Percentiles rank a stretch among this genome's conserved stretches.
Conservation (phyloP, 2,113 vertebrate genomes). For the Lophura nycthemera region DNA sequence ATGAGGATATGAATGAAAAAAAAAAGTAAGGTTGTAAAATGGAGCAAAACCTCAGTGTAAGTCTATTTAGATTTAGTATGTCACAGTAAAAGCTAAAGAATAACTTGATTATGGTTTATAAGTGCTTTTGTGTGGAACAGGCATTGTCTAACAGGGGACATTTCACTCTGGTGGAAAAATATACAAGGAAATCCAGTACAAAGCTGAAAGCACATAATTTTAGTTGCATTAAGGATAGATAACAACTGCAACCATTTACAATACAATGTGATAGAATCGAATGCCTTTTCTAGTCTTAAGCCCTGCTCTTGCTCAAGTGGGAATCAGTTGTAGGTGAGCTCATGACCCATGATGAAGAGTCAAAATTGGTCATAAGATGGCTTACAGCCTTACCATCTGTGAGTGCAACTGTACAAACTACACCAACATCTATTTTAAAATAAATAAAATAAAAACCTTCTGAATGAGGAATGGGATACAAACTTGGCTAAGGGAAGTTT, state of each 20-base stretch:
- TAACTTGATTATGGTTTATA: conserved; percentile 45
- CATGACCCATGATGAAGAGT: neutral
- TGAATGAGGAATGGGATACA: neutral
- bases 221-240: neutral
- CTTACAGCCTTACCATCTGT: neutral
- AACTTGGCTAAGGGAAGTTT: neutral
- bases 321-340: neutral
- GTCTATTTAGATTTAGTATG: conserved; percentile 22
- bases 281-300: neutral
- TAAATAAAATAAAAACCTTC: neutral
- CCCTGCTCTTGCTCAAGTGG: neutral
- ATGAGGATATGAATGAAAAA: neutral
- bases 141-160: neutral
- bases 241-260: neutral
- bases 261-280: neutral
- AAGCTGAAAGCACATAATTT: neutral
- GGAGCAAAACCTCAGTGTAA: neutral
- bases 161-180: conserved; percentile 1
- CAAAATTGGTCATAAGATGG: neutral
- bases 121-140: conserved; percentile 26
- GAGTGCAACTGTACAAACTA: neutral
- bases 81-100: conserved; percentile 24
- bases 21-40: neutral
- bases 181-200: neutral
- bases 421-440: neutral